Percentiles rank a stretch among this genome's conserved stretches.
phyloP scores from a whole-genome alignment of 2,888 invertebrate species.

The Lasius platythorax region DNA sequence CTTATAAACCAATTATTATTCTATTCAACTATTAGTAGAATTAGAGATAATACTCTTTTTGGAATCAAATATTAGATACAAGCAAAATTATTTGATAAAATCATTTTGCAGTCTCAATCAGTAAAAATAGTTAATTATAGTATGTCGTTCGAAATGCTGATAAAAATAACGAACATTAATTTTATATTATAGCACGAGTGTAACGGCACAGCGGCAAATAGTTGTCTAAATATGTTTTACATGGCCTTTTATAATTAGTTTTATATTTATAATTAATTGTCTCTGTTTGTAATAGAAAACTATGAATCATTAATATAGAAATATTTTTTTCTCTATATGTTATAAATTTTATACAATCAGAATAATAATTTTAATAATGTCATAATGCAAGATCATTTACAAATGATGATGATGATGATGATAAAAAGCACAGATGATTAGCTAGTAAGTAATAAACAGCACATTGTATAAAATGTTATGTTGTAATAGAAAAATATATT shows the following conservation, averaged over 20 bases:
- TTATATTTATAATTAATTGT: slow-evolving; percentile 2
- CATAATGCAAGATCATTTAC: slow-evolving; percentile 9
- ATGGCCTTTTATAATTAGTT: slow-evolving; percentile 5
- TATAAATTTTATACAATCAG: neutral
- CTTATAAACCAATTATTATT: slow-evolving; percentile 55
- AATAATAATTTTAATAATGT: slow-evolving; percentile 6
- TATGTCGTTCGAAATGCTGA: slow-evolving; percentile 11
- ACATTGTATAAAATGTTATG: slow-evolving; percentile 26
- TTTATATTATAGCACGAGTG: slow-evolving; percentile 1
- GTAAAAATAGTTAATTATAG: slow-evolving; percentile 9
- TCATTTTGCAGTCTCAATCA: slow-evolving; percentile 7
- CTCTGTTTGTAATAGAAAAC: slow-evolving; percentile 1
- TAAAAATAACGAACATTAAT: slow-evolving; percentile 27
- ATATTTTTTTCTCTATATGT: slow-evolving; percentile 10
- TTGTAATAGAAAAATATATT: slow-evolving; percentile 38
- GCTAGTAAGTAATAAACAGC: neutral
- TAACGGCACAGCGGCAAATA: neutral
- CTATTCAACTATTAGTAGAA: slow-evolving; percentile 66
- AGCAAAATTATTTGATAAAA: slow-evolving; percentile 60
- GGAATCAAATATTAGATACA: slow-evolving; percentile 60
- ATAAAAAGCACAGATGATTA: slow-evolving; percentile 19
- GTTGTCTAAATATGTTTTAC: slow-evolving; percentile 11
- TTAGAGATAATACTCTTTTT: slow-evolving; percentile 66
- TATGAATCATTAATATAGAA: slow-evolving; percentile 8
- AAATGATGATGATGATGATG: neutral